Conservation (phyloP, 2,113 vertebrate species). For the Carettochelys insculpta region DNA sequence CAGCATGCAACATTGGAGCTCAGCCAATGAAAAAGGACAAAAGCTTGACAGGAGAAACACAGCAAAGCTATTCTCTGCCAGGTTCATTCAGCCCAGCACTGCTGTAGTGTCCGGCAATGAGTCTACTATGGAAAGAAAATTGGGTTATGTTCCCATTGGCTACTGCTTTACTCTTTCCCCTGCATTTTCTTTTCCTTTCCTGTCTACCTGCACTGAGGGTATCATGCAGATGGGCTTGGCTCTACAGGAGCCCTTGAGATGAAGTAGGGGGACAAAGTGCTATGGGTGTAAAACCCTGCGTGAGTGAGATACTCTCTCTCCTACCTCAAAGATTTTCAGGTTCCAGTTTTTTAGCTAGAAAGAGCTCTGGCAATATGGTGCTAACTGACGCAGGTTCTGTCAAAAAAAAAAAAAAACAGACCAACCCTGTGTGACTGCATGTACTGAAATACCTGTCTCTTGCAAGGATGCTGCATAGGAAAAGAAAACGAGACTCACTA, state of each 20-base stretch:
- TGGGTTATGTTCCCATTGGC: accelerated
- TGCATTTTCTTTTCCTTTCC: neutral
- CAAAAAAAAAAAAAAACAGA: neutral
- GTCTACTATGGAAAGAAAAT: neutral
- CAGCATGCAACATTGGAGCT: neutral
- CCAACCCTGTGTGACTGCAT: accelerated
- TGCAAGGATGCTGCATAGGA: neutral
- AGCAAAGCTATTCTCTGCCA: neutral
- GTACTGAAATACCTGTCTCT: too few species aligned
- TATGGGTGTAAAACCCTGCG: neutral
- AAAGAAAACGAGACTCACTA: neutral
- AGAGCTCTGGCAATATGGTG: neutral
- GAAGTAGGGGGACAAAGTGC: neutral
- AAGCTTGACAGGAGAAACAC: neutral
- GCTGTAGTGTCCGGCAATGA: neutral
- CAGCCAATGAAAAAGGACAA: neutral
- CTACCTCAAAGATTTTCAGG: neutral
- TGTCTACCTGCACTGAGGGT: neutral
- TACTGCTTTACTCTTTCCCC: accelerated
- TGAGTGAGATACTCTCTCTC: neutral
- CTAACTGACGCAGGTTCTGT: neutral
- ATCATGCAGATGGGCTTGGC: accelerated
- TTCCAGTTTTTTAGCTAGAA: neutral
- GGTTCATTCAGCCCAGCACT: neutral
- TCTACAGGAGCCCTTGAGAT: neutral